Evolutionary conservation across 1,140 invertebrate genomes (phyloP).

Genomic region (Psilanteris sp.): DNA sequence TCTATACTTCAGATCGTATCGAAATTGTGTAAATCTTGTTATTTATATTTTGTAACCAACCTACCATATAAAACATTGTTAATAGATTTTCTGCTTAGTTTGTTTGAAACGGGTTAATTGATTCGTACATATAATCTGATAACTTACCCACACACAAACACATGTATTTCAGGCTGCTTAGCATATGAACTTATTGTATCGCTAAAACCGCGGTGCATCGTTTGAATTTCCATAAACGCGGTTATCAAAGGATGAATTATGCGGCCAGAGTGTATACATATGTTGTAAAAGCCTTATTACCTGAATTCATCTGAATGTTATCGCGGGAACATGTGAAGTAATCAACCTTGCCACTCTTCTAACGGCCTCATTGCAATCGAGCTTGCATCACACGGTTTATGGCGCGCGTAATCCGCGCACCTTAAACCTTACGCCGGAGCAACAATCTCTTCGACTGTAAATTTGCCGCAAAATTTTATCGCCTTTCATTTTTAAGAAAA

Average conservation of each 20-base stretch:
- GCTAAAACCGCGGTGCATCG: too few relatives aligned
- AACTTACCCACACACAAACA: too few relatives aligned
- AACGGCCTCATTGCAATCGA: constrained; percentile 62
- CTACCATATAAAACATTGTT: too few relatives aligned
- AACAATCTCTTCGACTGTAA: constrained; percentile 36
- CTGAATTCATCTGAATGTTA: constrained; percentile 66
- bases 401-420: constrained; percentile 11
- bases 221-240: constrained; percentile 12
- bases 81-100: too few relatives aligned
- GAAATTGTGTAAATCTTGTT: too few relatives aligned
- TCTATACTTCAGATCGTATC: too few relatives aligned
- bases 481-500: constrained; percentile 25
- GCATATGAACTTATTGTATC: too few relatives aligned
- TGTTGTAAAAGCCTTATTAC: constrained; percentile 60
- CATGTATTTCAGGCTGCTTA: too few relatives aligned
- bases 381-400: constrained; percentile 43
- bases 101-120: too few relatives aligned
- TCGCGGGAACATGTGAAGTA: constrained; percentile 66
- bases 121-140: too few relatives aligned
- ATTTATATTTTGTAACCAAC: too few relatives aligned
- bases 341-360: constrained; percentile 67
- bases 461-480: constrained; percentile 27
- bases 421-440: constrained; percentile 2
- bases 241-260: constrained; percentile 49
- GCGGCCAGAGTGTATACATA: constrained; percentile 25